phyloP scores from a whole-genome alignment of 2,888 invertebrate genomes.

The Hydraecia micacea region DNA sequence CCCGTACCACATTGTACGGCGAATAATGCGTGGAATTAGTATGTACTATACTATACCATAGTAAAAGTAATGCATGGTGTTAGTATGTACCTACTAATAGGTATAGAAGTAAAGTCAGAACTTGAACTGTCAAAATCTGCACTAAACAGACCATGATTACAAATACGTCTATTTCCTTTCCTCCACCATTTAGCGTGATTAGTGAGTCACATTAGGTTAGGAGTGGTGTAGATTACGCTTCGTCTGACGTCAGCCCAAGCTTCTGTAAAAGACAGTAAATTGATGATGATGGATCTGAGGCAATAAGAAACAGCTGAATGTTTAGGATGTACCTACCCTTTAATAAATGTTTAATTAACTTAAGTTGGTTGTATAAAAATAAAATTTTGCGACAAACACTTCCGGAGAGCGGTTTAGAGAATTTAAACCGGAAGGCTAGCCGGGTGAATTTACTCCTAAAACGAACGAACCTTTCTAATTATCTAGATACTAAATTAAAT shows the following conservation, averaged over 20 bases:
- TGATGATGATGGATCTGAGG: constrained; percentile 35
- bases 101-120: background rate
- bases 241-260: constrained; percentile 36
- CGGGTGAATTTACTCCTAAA: too few species aligned
- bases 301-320: constrained; percentile 3
- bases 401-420: too few species aligned
- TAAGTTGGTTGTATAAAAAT: background rate
- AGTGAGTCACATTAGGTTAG: constrained; percentile 30
- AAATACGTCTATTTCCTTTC: constrained; percentile 9
- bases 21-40: background rate
- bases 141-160: constrained; percentile 5
- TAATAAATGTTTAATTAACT: background rate
- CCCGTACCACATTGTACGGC: too few species aligned
- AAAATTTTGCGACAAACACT: too few species aligned
- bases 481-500: too few species aligned
- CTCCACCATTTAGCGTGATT: constrained; percentile 30
- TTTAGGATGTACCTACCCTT: background rate
- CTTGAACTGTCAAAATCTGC: background rate
- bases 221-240: constrained; percentile 24
- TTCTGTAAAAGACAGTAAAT: constrained; percentile 31
- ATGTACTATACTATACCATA: background rate
- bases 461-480: too few species aligned
- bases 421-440: background rate
- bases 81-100: background rate
- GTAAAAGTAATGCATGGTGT: background rate